These are phyloP conservation scores for Danio albolineatus DNA, from an alignment of 2,797 vertebrate genomes.

Conservation along the genomic window DNA sequence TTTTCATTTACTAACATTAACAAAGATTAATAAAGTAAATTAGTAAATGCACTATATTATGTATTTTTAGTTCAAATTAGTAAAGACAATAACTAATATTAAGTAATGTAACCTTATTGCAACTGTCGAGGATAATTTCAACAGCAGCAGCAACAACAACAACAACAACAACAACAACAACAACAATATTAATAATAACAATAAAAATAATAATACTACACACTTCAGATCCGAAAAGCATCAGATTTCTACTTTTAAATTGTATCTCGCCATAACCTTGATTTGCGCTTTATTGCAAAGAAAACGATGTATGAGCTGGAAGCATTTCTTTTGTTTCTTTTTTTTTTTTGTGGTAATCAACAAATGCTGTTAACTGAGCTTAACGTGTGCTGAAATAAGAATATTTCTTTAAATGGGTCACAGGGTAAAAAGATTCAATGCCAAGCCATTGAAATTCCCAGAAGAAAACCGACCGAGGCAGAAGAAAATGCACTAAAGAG, in stretches of 20 bases:
- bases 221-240: background rate
- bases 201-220: too few species aligned
- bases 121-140: too few species aligned
- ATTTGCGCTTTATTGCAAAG: background rate
- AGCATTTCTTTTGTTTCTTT: too few species aligned
- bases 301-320: background rate
- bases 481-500: background rate
- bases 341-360: background rate
- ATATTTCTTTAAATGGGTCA: background rate
- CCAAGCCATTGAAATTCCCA: background rate
- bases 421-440: background rate
- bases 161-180: too few species aligned
- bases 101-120: too few species aligned
- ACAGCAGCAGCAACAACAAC: too few species aligned
- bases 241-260: constrained; percentile 1
- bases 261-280: background rate
- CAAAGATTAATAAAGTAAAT: too few species aligned
- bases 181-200: too few species aligned
- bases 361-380: background rate
- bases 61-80: too few species aligned
- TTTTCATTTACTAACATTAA: too few species aligned
- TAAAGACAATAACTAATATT: too few species aligned
- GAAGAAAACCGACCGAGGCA: background rate
- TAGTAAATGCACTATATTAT: too few species aligned
- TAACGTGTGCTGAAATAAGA: background rate